Evolutionary conservation across 2,888 invertebrate species (phyloP).

Genomic region (Notocelia uddmanniana): DNA sequence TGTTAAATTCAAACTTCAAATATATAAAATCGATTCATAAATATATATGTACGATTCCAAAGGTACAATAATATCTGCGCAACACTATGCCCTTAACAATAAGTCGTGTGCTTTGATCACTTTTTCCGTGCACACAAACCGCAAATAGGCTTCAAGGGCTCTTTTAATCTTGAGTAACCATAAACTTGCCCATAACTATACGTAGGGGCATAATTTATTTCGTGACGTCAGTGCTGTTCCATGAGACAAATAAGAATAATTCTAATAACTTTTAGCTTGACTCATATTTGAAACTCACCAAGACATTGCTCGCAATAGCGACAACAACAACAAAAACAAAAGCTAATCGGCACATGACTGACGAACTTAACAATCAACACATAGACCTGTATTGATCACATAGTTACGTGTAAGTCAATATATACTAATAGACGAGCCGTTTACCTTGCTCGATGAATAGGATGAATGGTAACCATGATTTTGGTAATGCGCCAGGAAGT

Average conservation of each 20-base stretch:
- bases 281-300: slow-evolving; percentile 48
- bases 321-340: slow-evolving; percentile 35
- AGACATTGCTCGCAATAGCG: slow-evolving; percentile 37
- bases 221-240: background rate
- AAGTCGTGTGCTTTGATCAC: too few relatives aligned
- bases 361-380: slow-evolving; percentile 11
- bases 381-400: slow-evolving; percentile 31
- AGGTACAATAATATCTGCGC: too few relatives aligned
- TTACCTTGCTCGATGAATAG: slow-evolving; percentile 42
- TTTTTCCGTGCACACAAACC: too few relatives aligned
- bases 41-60: too few relatives aligned
- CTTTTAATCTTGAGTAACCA: too few relatives aligned
- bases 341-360: slow-evolving; percentile 30
- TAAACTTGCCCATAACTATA: too few relatives aligned
- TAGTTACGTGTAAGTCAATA: slow-evolving; percentile 31
- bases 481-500: slow-evolving; percentile 37
- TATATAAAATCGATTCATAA: too few relatives aligned
- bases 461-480: slow-evolving; percentile 38
- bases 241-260: background rate
- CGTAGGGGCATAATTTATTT: too few relatives aligned
- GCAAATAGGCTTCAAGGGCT: too few relatives aligned
- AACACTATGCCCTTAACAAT: too few relatives aligned
- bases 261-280: background rate
- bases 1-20: too few relatives aligned
- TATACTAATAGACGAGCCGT: slow-evolving; percentile 32